Evolutionary conservation across 1,140 invertebrate genomes (phyloP).

Genomic region (Heliconius himera): DNA sequence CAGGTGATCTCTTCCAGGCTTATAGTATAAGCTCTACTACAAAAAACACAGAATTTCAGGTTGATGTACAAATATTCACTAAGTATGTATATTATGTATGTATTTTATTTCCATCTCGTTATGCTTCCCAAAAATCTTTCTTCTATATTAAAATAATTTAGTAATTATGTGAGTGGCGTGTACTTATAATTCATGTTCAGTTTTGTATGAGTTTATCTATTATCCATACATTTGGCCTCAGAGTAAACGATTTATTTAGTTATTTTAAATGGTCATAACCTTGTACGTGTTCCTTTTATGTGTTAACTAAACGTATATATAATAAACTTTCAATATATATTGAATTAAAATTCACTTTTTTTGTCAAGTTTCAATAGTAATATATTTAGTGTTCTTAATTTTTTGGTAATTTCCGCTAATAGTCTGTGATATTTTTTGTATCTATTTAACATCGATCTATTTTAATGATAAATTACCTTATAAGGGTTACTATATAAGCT

Average conservation of each 20-base stretch:
- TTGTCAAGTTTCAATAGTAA: background rate
- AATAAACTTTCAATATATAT: background rate
- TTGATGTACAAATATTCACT: too few species aligned
- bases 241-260: background rate
- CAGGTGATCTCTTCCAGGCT: too few species aligned
- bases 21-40: too few species aligned
- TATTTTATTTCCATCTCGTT: too few species aligned
- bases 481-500: background rate
- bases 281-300: constrained; percentile 20
- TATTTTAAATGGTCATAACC: background rate
- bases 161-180: background rate
- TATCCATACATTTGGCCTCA: background rate
- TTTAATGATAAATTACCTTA: too few species aligned
- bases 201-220: background rate
- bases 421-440: background rate
- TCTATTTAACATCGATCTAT: background rate
- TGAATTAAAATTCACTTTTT: background rate
- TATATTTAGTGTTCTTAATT: background rate
- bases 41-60: too few species aligned
- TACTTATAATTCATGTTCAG: constrained; percentile 17
- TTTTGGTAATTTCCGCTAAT: background rate
- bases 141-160: background rate
- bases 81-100: too few species aligned
- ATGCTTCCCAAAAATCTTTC: too few species aligned
- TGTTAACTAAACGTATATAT: background rate